Base-by-base conservation (phyloP, 2,113 vertebrate species). In the Oncorhynchus kisutch region DNA sequence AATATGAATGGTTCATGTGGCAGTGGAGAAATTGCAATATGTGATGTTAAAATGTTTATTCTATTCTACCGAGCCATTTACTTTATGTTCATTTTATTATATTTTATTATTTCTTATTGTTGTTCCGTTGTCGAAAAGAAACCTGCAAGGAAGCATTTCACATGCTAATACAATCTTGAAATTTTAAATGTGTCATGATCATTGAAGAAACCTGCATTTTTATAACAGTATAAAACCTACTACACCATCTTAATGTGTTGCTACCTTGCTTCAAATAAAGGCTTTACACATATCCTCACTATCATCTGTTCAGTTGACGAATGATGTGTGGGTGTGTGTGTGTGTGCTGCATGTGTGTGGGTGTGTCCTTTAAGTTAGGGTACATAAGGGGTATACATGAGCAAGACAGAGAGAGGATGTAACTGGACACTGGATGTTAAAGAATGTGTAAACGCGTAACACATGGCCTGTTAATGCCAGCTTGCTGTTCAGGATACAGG, bases 391-490 rank as follows among this genome's bases (percentile, higher is more conserved):
- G 39, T 72, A n/a, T 54, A 45, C 2, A 29, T 73, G 24, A 68
- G 39, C 39, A 16, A 68, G 31, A 68, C 18, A 68, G 31, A 34
- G 66, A 18, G 64, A 72, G 22, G 71, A 69, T 49, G 75, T 77
- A 77, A 73, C 65, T 39, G 27, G 27, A 81, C 39, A 73, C 62
- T 39, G 18, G 4, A 85, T 78, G 86, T 89, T 72, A 81, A 86
- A 90, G 87, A 90, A 92, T 88, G 87, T 82, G 83, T 85, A 84
- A 90, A 89, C 74, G 29, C 72, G 48, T 68, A 90, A 88, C 90
- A 83, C 79, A 86, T 89, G 81, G 79, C 67, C 77, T 48, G 76
- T 86, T 84, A 88, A 83, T 76, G 80, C 73, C 85, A 72, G 78
- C 81, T 84, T 22, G 72, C 76, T 87, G 82, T 76, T 83, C 85